A percentile compares a stretch with the other conserved stretches of the same genome.
phyloP scores from a whole-genome alignment of 2,113 vertebrate genomes.

The Oplegnathus fasciatus region DNA sequence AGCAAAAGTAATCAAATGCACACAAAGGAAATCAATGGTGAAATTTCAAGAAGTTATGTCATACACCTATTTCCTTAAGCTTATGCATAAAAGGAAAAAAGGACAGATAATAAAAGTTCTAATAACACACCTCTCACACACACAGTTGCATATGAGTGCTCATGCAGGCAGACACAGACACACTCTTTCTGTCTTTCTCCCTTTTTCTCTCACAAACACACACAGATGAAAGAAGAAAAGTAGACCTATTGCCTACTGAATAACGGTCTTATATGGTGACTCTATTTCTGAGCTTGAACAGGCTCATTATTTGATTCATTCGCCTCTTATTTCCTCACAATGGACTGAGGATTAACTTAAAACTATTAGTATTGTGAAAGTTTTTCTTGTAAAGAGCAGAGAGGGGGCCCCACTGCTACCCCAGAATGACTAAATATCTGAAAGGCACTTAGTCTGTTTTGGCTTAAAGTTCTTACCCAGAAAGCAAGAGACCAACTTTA shows the following conservation, averaged over 20 bases:
- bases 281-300: slow-evolving; percentile 29
- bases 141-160: not conserved
- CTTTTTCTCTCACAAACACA: not conserved
- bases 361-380: slow-evolving; percentile 41
- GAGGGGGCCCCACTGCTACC: not conserved
- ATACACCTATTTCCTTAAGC: slow-evolving; percentile 11
- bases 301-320: slow-evolving; percentile 35
- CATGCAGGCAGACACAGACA: not conserved
- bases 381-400: slow-evolving; percentile 14
- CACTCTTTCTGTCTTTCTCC: not conserved
- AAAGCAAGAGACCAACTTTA: slow-evolving; percentile 36
- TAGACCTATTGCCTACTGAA: slow-evolving; percentile 3
- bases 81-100: slow-evolving; percentile 29
- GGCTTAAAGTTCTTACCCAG: slow-evolving; percentile 10
- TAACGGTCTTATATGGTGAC: slow-evolving; percentile 3
- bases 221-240: slow-evolving; percentile 19
- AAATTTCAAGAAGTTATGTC: slow-evolving; percentile 5
- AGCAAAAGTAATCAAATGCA: slow-evolving; percentile 19
- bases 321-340: slow-evolving; percentile 31
- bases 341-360: slow-evolving; percentile 41
- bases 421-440: slow-evolving; percentile 35
- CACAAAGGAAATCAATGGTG: slow-evolving; percentile 25
- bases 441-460: slow-evolving; percentile 36
- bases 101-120: slow-evolving; percentile 12
- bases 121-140: slow-evolving; percentile 1